Conservation (phyloP, 2,113 vertebrate genomes). For the Orientallactaga bullata region DNA sequence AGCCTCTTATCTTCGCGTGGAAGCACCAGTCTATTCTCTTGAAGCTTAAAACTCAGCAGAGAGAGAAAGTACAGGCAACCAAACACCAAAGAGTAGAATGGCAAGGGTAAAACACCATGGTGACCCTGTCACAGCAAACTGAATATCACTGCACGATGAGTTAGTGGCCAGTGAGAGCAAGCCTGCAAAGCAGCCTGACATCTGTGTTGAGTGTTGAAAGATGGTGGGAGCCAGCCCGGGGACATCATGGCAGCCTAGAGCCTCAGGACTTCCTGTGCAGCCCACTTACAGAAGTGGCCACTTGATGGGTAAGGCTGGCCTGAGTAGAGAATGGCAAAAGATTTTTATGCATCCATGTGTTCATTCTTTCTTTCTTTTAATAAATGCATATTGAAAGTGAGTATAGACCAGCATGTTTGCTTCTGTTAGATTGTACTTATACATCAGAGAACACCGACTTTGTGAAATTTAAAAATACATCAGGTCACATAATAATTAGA, state of each 20-base stretch:
- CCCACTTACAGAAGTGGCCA: not conserved
- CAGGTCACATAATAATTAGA: not conserved
- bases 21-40: not conserved
- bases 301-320: too few species aligned
- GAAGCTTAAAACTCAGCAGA: not conserved
- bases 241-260: too few species aligned
- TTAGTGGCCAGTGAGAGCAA: not conserved
- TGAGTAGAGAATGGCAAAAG: not conserved
- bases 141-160: rapidly evolving
- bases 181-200: not conserved
- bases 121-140: not conserved
- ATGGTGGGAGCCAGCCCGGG: too few species aligned
- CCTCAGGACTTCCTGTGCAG: too few species aligned
- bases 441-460: not conserved
- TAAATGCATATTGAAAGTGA: not conserved
- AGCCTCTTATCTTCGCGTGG: not conserved
- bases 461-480: slow-evolving; percentile 36
- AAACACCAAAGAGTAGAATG: not conserved
- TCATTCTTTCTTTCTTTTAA: not conserved
- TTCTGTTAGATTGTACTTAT: not conserved
- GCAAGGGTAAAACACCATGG: not conserved
- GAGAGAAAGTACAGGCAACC: not conserved
- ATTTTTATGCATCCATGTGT: not conserved
- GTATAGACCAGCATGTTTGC: not conserved
- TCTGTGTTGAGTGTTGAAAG: not conserved